These are phyloP conservation scores for Ctenodactylus gundi DNA, from an alignment of 2,113 vertebrate species.

Conservation along the genomic window DNA sequence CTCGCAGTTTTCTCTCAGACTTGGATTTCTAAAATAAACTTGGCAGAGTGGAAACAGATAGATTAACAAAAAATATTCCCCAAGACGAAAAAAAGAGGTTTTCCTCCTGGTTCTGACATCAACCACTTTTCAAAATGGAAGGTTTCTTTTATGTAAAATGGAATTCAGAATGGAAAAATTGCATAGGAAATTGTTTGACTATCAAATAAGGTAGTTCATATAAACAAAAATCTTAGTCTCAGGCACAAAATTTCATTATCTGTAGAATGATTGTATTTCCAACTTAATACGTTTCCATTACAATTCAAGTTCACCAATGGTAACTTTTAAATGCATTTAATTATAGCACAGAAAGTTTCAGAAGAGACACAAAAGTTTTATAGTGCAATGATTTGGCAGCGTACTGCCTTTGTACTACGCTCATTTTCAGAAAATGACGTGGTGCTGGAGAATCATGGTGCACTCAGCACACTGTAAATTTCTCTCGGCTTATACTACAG, in stretches of 20 bases:
- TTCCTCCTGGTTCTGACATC: background rate
- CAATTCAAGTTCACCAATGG: background rate
- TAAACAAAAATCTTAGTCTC: background rate
- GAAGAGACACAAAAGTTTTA: background rate
- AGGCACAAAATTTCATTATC: background rate
- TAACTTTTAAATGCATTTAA: background rate
- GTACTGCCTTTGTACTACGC: background rate
- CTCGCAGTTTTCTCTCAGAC: background rate
- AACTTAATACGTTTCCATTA: background rate
- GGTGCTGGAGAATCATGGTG: background rate
- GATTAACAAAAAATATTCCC: background rate
- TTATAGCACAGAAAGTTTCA: background rate
- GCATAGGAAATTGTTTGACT: background rate
- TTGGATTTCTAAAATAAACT: background rate
- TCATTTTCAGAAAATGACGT: background rate
- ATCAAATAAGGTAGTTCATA: background rate
- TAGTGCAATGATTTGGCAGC: background rate
- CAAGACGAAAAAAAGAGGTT: background rate
- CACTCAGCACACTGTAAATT: background rate
- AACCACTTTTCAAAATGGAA: background rate
- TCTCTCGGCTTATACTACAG: background rate
- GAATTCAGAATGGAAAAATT: background rate
- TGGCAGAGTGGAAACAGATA: background rate
- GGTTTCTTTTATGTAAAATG: background rate
- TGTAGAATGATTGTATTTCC: background rate